Evolutionary conservation across 2,888 invertebrate genomes (phyloP).

Genomic region (Plebejus argus): DNA sequence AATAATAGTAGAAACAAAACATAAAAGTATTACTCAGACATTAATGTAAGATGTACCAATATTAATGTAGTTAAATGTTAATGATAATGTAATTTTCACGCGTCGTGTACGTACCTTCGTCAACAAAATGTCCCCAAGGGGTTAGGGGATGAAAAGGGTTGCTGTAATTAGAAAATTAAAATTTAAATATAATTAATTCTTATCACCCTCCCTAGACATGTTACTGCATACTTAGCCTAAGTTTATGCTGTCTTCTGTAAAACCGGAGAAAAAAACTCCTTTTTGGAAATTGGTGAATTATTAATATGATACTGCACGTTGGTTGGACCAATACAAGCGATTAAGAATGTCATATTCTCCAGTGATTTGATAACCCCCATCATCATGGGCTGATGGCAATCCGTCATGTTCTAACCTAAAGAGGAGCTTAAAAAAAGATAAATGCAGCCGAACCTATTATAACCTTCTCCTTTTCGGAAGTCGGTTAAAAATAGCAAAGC

Average conservation of each 20-base stretch:
- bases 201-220: background rate
- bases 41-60: background rate
- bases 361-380: too few species aligned
- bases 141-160: constrained; percentile 5
- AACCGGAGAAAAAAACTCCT: background rate
- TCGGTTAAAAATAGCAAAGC: too few species aligned
- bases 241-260: background rate
- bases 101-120: background rate
- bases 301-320: too few species aligned
- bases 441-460: too few species aligned
- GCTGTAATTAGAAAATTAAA: background rate
- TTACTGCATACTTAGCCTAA: background rate
- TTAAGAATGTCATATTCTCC: too few species aligned
- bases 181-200: background rate
- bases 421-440: too few species aligned
- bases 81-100: background rate
- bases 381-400: too few species aligned
- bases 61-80: background rate
- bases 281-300: background rate
- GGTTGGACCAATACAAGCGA: too few species aligned
- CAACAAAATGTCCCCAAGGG: background rate
- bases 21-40: background rate
- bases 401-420: too few species aligned
- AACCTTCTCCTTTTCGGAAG: too few species aligned
- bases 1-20: too few species aligned